A percentile compares a stretch with the other conserved stretches of the same genome.
Conservation (phyloP, 2,888 invertebrate genomes). For the Drosophila sordidula region DNA sequence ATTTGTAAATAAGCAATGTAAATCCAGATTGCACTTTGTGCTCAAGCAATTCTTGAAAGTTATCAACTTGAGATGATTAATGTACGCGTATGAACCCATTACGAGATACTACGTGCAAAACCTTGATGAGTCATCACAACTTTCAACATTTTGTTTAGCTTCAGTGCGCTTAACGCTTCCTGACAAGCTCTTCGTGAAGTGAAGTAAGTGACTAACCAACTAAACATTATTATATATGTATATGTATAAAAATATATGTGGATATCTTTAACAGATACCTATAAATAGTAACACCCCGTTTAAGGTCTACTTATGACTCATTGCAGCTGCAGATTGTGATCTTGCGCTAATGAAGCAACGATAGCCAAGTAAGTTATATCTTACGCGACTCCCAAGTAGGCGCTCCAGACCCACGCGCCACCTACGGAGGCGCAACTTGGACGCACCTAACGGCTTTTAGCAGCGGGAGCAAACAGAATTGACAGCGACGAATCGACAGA, state of each 20-base stretch:
- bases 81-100: slow-evolving; percentile 14
- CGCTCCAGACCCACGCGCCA: slow-evolving; percentile 29
- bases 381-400: neutral
- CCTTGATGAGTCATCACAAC: slow-evolving; percentile 36
- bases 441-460: slow-evolving; percentile 61
- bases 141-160: slow-evolving; percentile 32
- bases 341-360: slow-evolving; percentile 37
- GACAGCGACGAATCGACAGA: slow-evolving; percentile 38
- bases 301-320: slow-evolving; percentile 36
- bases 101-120: slow-evolving; percentile 14
- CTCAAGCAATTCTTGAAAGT: neutral
- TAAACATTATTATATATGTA: slow-evolving; percentile 1
- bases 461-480: slow-evolving; percentile 28
- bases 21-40: neutral
- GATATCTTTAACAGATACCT: slow-evolving; percentile 2
- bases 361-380: slow-evolving; percentile 8
- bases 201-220: slow-evolving; percentile 29
- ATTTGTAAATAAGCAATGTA: neutral
- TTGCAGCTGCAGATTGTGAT: slow-evolving; percentile 21
- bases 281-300: slow-evolving; percentile 2
- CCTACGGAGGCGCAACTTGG: slow-evolving; percentile 27
- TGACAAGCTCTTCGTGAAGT: slow-evolving; percentile 6
- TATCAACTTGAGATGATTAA: neutral
- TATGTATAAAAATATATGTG: neutral
- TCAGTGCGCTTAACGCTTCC: slow-evolving; percentile 18